A percentile compares a stretch with the other conserved stretches of the same genome.
These are phyloP conservation scores for Psittacula cyanocephala DNA, from an alignment of 2,113 vertebrate genomes.

Conservation along the genomic window DNA sequence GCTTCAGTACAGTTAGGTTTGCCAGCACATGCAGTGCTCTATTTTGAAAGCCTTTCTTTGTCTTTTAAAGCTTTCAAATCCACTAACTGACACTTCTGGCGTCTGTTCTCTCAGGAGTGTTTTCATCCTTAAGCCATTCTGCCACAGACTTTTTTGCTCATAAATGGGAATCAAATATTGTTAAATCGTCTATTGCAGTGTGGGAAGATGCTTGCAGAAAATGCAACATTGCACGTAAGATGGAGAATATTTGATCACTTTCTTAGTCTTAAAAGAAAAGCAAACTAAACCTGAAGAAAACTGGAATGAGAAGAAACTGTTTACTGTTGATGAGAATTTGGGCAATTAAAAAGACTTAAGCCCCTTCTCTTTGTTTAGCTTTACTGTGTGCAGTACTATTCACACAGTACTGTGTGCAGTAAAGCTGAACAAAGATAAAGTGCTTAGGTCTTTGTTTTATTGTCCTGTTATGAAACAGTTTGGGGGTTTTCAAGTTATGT, in stretches of 20 bases:
- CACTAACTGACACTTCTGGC: background rate
- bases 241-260: background rate
- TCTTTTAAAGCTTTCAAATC: background rate
- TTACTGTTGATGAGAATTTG: background rate
- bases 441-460: background rate
- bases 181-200: background rate
- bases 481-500: background rate
- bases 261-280: background rate
- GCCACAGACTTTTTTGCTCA: background rate
- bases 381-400: background rate
- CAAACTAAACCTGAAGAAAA: background rate
- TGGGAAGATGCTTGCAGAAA: background rate
- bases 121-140: background rate
- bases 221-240: background rate
- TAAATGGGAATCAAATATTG: background rate
- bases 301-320: background rate
- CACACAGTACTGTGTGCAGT: background rate
- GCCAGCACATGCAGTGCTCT: background rate
- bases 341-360: background rate
- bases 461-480: background rate
- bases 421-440: background rate
- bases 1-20: background rate
- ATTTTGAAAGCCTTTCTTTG: background rate
- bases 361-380: background rate
- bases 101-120: background rate